Percentiles rank a stretch among this genome's conserved stretches.
These are phyloP conservation scores for Andrena camellia DNA, from an alignment of 2,888 invertebrate species.

Conservation along the genomic window DNA sequence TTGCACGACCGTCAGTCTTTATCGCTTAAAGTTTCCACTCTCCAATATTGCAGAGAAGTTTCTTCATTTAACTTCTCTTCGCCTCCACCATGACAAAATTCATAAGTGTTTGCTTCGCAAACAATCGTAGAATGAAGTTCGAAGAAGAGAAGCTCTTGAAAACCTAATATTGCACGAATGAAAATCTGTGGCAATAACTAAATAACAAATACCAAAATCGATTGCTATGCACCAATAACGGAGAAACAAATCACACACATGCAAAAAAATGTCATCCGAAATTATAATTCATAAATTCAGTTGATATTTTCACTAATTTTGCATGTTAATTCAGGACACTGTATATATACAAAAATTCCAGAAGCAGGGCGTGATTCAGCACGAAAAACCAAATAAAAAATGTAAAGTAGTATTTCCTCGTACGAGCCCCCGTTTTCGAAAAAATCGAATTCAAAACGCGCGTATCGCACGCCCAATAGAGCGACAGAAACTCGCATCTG, in stretches of 20 bases:
- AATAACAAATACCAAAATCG: neutral
- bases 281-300: no score
- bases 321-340: no score
- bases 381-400: neutral
- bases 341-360: no score
- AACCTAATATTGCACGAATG: neutral
- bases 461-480: neutral
- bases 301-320: no score
- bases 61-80: constrained; percentile 13
- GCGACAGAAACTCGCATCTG: neutral
- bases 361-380: neutral
- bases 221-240: neutral
- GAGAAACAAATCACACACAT: neutral
- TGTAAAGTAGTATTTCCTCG: neutral
- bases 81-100: neutral
- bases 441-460: neutral
- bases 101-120: neutral
- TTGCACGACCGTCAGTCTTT: neutral
- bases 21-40: constrained; percentile 3
- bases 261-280: no score
- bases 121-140: neutral
- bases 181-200: neutral
- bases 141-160: neutral
- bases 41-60: constrained; percentile 12
- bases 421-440: neutral